Base-by-base conservation (phyloP, 2,113 vertebrate genomes). In the Prionailurus bengalensis region DNA sequence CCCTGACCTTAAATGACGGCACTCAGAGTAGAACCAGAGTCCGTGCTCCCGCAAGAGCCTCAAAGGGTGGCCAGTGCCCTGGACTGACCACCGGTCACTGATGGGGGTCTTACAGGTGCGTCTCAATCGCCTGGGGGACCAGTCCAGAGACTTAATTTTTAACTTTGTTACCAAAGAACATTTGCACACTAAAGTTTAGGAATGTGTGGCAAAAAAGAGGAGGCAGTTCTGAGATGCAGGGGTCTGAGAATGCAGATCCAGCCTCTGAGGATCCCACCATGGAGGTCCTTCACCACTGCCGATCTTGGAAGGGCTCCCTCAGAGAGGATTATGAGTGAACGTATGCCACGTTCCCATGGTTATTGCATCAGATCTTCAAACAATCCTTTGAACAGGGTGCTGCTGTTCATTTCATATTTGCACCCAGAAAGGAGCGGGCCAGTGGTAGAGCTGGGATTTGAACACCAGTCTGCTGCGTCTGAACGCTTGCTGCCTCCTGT, bases 261-360 rank as follows among this genome's bases (percentile, higher is more conserved):
- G 15, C 58, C 39, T 70, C 84, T 12, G 25, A 45, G 45, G 2
- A 1, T 1, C 33, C 45, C 88, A 36, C 8, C 13, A 1, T 3
- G 39, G 66, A 68, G 58, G 15, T n/a, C 58, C 27, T 25, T 58
- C 14, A 7, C 31, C 68, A 68, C 6, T 5, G 12, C 55, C 15
- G 13, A 1, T n/a, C 48, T 33, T 1, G 8, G 61, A 63, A 79
- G 29, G n/a, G n/a, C 4, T 82, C 55, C 45, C 91, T 86, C 3
- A 61, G 51, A 8, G 65, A 93, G 36, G 45, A 81, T 33, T 10
- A 17, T 29, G 45, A 74, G 16, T 48, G 58, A 58, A 23, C 33
- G 63, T 7, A 7, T 0, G 4, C 23, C 5, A 9, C 7, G 27
- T 25, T 68, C 39, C 29, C 81, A 39, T 0, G 0, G 51, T 45